phyloP scores from a whole-genome alignment of 2,113 vertebrate species.

The Periophthalmodon schlosseri region DNA sequence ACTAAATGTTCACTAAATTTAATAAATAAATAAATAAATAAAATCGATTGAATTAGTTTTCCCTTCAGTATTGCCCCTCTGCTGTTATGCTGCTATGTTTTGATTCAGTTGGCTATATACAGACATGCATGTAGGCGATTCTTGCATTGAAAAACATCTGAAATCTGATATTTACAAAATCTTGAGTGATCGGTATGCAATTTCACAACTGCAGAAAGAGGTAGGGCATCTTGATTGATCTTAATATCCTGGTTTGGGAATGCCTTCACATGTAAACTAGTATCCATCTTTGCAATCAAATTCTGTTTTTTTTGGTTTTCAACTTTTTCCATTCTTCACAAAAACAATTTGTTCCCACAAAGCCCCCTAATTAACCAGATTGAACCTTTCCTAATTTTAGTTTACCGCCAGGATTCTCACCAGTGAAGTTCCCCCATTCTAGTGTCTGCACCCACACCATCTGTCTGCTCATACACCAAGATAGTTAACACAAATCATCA shows the following conservation, averaged over 20 bases:
- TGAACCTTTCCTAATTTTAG: constrained; percentile 2
- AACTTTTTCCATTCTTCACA: background rate
- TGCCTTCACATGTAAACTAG: background rate
- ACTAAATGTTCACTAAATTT: too few species aligned
- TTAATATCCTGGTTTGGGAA: too few species aligned
- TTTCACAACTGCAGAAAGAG: background rate
- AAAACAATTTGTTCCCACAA: background rate
- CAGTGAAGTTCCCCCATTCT: background rate
- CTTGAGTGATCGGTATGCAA: background rate
- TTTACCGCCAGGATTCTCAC: background rate
- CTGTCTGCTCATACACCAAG: background rate
- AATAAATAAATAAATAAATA: too few species aligned
- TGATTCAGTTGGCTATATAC: too few species aligned
- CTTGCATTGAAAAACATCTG: too few species aligned
- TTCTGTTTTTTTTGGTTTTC: background rate
- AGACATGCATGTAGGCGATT: too few species aligned
- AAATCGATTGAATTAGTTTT: too few species aligned
- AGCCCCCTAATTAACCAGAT: background rate
- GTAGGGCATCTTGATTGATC: background rate
- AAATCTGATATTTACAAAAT: too few species aligned
- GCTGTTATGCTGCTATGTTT: too few species aligned
- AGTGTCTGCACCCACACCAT: background rate
- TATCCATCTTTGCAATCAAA: background rate
- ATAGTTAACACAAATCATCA: constrained; percentile 3
- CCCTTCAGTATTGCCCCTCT: too few species aligned